Evolutionary conservation across 2,888 invertebrate species (phyloP), one percentile per base, ranked within the genome.

Genomic region (Agrotis exclamationis): DNA sequence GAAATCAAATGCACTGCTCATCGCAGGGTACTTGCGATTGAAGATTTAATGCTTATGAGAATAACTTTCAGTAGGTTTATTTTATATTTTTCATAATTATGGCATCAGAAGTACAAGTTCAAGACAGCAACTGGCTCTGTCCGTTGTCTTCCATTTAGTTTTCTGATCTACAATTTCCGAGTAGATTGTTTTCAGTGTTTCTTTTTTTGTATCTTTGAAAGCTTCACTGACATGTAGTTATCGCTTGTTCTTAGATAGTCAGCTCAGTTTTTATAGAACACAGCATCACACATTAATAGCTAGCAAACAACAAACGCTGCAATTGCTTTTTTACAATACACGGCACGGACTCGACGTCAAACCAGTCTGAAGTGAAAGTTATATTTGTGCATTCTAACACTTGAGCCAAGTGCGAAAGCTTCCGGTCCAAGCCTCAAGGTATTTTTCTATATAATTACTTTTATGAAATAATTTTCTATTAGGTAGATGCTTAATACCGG

Each of bases 291-390:
- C 56, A 70, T 24, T 67, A 82, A 63, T 56, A 67, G 67, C 72
- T 69, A 70, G 56, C 70, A 70, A 71, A 82, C 56, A 76, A 62
- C 59, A 70, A 75, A 70, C 85, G 86, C 78, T 82, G 86, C 88
- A 82, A 83, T 86, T 76, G 72, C 78, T 86, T 91, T 89, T 90
- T 89, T 87, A 87, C 70, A 88, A 85, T 73, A 80, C 89, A 82
- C 88, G 86, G 85, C 88, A 79, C 89, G 85, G 79, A 87, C 84
- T 85, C 85, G 86, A 88, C 80, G 74, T 70, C 79, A 87, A 90
- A 94, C 94, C 90, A 89, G 93, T 93, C 87, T 85, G 80, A 79
- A 92, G 95, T 92, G 95, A 95, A 95, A 95, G 95, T 94, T 83
- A 84, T 74, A 85, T 90, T 88, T 89, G 88, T 91, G 90, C 89